phyloP scores from a whole-genome alignment of 1,140 invertebrate species.

The Heliconius congener region DNA sequence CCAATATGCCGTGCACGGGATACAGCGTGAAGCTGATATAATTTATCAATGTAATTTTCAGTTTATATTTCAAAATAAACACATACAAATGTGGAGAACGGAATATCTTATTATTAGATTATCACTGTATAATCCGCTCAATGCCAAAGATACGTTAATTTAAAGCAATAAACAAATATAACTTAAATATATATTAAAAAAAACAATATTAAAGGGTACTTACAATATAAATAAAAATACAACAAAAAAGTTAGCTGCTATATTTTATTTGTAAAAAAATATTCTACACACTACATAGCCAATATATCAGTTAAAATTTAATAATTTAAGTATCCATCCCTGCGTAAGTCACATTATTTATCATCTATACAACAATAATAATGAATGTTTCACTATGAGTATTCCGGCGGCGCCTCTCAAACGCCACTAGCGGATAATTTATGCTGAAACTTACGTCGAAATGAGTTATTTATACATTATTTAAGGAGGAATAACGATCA shows the following conservation, averaged over 20 bases:
- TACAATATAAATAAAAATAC: conserved; percentile 39
- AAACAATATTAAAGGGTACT: no score
- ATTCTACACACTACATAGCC: conserved; percentile 83
- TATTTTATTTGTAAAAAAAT: conserved; percentile 83
- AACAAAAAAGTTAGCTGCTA: conserved; percentile 71
- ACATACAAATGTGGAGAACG: no score
- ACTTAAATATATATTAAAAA: no score
- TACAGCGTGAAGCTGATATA: no score
- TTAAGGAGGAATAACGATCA: conserved; percentile 62
- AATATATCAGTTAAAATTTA: conserved; percentile 82
- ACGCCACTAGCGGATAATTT: conserved; percentile 73
- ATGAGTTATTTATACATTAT: conserved; percentile 51
- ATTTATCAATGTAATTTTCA: no score
- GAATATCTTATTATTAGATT: no score
- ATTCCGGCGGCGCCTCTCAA: conserved; percentile 63
- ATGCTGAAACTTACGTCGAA: conserved; percentile 77
- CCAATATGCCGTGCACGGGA: no score
- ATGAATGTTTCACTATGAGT: conserved; percentile 78
- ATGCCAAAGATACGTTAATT: no score
- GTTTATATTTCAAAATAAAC: no score
- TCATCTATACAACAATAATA: conserved; percentile 81
- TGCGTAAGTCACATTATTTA: conserved; percentile 82
- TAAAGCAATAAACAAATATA: no score
- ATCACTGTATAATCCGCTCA: no score
- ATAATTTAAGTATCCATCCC: conserved; percentile 83